Evolutionary conservation across 2,888 invertebrate genomes (phyloP), one percentile per base, ranked within the genome.

Genomic region (Thalpophila matura): DNA sequence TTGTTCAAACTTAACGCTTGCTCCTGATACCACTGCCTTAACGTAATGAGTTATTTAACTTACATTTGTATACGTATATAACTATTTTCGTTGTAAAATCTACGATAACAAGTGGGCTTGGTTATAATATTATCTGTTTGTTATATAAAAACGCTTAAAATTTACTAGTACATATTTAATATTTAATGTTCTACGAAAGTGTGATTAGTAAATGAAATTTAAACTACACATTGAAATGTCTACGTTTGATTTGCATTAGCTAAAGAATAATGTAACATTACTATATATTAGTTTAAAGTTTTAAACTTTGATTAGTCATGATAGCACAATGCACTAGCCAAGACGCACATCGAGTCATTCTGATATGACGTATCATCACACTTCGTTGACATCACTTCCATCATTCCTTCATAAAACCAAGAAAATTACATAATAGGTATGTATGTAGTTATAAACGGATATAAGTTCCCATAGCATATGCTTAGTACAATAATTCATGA

Each of bases 51-150:
- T 76, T 65, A 73, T 79, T 77, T 68, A 79, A 80, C 79, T 84
- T 88, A 87, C 80, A 79, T 79, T 84, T 83, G 81, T 89, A 89
- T 83, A 77, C 79, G 85, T 88, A 82, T 84, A 89, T 88, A 88
- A 80, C 86, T 90, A 89, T 86, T 89, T 93, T 93, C 93, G 93
- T 93, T 93, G 93, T 93, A 93, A 91, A 92, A 91, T 91, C 91
- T 91, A 91, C 90, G 74, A 85, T 91, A 91, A 93, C 91, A 90
- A 91, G 86, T 89, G 86, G 83, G 80, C 67, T 83, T 86, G 77
- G 81, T 79, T 84, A 81, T 76, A 81, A 70, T 77, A 72, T 67
- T 71, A 77, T 72, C 71, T 77, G 77, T 79, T 74, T 76, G 80
- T 80, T 77, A 82, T 74, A 81, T 83, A 84, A 80, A 79, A 79